phyloP scores from a whole-genome alignment of 1,140 invertebrate species.

The Anagrus nilaparvatae region DNA sequence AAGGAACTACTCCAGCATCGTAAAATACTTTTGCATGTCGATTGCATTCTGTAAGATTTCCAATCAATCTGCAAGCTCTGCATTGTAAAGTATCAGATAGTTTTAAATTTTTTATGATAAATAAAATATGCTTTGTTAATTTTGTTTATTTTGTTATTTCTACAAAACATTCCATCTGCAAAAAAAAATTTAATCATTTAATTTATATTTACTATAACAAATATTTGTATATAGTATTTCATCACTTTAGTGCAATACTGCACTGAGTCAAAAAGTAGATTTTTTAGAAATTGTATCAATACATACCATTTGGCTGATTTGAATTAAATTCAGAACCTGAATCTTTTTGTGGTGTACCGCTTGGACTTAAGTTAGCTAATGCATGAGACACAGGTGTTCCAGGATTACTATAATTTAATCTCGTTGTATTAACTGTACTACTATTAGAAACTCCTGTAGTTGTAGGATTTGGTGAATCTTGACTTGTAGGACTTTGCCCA shows the following conservation, averaged over 20 bases:
- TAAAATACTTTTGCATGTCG: conserved; percentile 29
- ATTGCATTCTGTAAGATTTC: conserved; percentile 31
- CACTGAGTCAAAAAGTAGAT: no score
- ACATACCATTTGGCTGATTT: no score
- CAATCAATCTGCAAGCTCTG: conserved; percentile 32
- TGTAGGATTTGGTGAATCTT: conserved; percentile 44
- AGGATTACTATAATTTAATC: conserved; percentile 55
- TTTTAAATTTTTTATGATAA: conserved; percentile 28
- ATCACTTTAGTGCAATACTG: no score
- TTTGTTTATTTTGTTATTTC: no score
- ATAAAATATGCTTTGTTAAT: no score
- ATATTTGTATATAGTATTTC: no score
- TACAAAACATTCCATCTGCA: no score
- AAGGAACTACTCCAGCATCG: conserved; percentile 24
- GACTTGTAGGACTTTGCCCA: conserved; percentile 54
- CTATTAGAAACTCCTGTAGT: conserved; percentile 27
- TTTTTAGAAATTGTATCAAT: no score
- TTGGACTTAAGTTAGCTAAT: conserved; percentile 44
- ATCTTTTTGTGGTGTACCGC: conserved; percentile 36
- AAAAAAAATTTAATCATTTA: no score
- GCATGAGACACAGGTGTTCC: conserved; percentile 59
- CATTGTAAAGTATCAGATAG: conserved; percentile 24
- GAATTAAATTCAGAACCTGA: conserved; percentile 33
- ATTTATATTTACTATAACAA: no score
- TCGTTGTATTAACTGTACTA: conserved; percentile 40